phyloP scores from a whole-genome alignment of 2,113 vertebrate genomes.

The Periophthalmodon schlosseri region DNA sequence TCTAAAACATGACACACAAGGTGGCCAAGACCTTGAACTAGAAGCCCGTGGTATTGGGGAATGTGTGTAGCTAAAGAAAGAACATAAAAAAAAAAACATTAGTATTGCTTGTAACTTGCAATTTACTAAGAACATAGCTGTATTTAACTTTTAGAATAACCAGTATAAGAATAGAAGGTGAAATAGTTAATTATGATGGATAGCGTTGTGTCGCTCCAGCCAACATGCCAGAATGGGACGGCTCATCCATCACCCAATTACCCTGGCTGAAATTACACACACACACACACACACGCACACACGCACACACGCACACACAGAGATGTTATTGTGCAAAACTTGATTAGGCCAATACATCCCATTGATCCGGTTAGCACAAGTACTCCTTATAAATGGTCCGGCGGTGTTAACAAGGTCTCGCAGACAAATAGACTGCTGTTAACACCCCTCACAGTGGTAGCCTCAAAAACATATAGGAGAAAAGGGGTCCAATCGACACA shows the following conservation, averaged over 20 bases:
- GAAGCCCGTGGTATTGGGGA: no score
- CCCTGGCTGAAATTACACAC: conserved; percentile 24
- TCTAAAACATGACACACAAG: no score
- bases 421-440: conserved; percentile 66
- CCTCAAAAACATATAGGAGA: conserved; percentile 55
- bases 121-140: neutral
- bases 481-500: conserved; percentile 51
- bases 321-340: conserved; percentile 56
- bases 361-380: conserved; percentile 69
- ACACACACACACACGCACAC: conserved; percentile 18
- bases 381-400: conserved; percentile 58
- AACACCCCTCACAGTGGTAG: conserved; percentile 46
- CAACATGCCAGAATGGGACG: conserved; percentile 49
- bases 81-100: neutral
- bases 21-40: no score
- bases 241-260: conserved; percentile 63
- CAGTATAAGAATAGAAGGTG: neutral
- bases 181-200: conserved; percentile 63
- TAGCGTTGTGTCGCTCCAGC: conserved; percentile 51
- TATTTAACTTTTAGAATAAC: neutral
- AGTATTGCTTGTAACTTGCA: neutral
- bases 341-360: conserved; percentile 68
- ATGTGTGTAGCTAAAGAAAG: no score
- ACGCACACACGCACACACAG: conserved; percentile 19
- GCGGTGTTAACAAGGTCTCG: conserved; percentile 58